A percentile compares a stretch with the other conserved stretches of the same genome.
These are phyloP conservation scores for Amblyornis subalaris DNA, from an alignment of 2,113 vertebrate species.

Conservation along the genomic window DNA sequence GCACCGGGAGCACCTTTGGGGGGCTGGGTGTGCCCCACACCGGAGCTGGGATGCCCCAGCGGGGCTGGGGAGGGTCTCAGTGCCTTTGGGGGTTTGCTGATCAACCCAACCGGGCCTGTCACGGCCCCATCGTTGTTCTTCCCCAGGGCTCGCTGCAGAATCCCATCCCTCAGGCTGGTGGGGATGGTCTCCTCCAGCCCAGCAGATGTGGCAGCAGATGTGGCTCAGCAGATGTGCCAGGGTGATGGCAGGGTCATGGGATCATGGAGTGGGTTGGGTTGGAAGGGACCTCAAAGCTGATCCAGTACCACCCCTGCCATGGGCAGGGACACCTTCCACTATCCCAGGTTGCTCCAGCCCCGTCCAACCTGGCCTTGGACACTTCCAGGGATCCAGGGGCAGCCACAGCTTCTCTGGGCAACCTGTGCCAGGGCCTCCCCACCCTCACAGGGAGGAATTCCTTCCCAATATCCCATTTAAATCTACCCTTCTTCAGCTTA, in stretches of 20 bases:
- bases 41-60: accelerated
- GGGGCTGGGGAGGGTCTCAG: neutral
- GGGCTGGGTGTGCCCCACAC: neutral
- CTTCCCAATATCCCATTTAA: neutral
- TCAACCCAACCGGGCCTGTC: neutral
- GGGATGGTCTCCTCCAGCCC: neutral
- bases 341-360: neutral
- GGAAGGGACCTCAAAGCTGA: neutral
- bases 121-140: neutral
- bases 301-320: accelerated
- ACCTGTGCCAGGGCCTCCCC: neutral
- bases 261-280: neutral
- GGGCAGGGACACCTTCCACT: neutral
- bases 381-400: neutral
- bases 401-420: neutral
- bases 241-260: neutral
- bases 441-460: neutral
- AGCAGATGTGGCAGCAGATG: neutral
- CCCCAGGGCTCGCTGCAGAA: accelerated
- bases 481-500: no score
- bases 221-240: no score
- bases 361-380: neutral
- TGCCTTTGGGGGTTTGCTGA: neutral
- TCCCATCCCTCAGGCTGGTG: neutral
- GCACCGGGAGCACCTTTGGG: accelerated